These are phyloP conservation scores for Orycteropus afer DNA, from an alignment of 2,113 vertebrate species.

Conservation along the genomic window DNA sequence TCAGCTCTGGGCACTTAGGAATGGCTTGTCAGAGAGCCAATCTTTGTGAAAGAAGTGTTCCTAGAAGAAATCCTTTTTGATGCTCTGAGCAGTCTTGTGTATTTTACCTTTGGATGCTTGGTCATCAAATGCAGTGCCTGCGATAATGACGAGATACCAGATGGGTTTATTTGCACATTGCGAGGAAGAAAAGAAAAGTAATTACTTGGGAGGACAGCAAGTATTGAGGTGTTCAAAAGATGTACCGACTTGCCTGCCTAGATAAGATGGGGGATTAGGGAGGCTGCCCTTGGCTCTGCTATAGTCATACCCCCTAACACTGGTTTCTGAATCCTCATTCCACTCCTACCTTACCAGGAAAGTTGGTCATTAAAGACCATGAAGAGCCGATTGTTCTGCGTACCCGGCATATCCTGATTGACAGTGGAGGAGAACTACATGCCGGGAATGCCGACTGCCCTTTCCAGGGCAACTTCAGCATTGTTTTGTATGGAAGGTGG, in stretches of 20 bases:
- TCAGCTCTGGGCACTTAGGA: not conserved
- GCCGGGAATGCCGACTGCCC: constrained; percentile 94
- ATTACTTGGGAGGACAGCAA: not conserved
- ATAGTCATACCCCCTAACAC: fast-evolving
- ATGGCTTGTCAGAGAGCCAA: not conserved
- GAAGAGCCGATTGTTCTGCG: constrained; percentile 89
- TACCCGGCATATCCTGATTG: constrained; percentile 93
- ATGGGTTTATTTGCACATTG: not conserved
- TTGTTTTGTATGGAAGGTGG: constrained; percentile 95
- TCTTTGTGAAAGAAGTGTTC: not conserved
- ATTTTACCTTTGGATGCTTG: too few species aligned
- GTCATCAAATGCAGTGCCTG: not conserved
- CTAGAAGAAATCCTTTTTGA: not conserved
- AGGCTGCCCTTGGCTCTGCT: not conserved
- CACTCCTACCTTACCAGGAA: constrained; percentile 86
- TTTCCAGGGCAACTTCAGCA: constrained; percentile 92
- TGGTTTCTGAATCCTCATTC: not conserved
- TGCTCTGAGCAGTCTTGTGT: not conserved
- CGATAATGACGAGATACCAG: fast-evolving
- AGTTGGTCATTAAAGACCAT: constrained; percentile 93
- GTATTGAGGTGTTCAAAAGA: not conserved
- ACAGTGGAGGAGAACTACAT: constrained; percentile 92
- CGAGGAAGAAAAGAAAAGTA: not conserved
- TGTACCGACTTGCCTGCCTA: not conserved
- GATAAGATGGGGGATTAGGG: too few species aligned